Evolutionary conservation across 1,140 invertebrate genomes (phyloP), one percentile per base, ranked within the genome.

Genomic region (Adelges cooleyi): DNA sequence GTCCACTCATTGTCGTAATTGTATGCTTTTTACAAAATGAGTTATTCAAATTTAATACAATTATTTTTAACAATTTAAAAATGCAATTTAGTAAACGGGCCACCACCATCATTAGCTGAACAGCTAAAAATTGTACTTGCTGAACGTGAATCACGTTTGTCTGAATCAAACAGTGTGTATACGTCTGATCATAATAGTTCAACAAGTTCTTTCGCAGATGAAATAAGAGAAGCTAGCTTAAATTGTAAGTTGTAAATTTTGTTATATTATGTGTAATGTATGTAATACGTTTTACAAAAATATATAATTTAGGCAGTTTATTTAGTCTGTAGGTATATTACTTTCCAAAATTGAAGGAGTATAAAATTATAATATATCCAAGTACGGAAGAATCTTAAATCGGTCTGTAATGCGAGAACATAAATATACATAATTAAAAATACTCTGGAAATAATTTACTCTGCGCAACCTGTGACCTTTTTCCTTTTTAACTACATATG

Each of bases 121-220:
- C 88, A 91, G 72, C 77, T 90, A 66, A 89, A 89, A 77, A 86
- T 88, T 74, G 86, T 89, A 69, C 74, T 88, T 69, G 84, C 85
- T 44, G 86, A 88, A 72, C 79, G 86, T 68, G 85, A 88, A 73
- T 79, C 83, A 70, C 79, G 82, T 71, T 74, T 80, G 48, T 75
- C 73, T 3, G 72, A 73, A 48, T 65, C 59, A 38, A 40, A 65
- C 38, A 23, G 29, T 25, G 11, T 65, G 15, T 36, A 49, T 27
- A 36, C 62, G 0, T 36, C 46, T 40, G 62, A 59, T 44, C 40
- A 59, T 59, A 59, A 59, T 18, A 59, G 54, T 59, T 59, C 54
- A 29, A 59, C 54, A 20, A 59, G 54, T 59, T 59, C 54, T 4
- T 59, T 59, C 44, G 54, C 54, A 27, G 54, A 66, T 66, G 65